Conservation (phyloP, 2,797 vertebrate genomes). For the Notamacropus eugenii region DNA sequence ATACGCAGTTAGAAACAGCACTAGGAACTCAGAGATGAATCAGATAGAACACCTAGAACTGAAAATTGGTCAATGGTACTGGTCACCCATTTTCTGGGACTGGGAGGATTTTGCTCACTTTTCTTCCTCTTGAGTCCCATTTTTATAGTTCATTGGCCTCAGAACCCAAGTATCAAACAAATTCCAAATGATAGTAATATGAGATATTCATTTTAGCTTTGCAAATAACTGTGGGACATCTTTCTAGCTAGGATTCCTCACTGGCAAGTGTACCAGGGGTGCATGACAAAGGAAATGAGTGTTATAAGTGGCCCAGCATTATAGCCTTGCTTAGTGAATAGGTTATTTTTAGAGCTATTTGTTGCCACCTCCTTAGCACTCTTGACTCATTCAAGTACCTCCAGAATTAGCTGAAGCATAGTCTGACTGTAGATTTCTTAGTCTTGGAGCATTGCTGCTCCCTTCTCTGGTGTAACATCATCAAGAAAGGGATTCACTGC, state of each 20-base stretch:
- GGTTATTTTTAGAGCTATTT: neutral
- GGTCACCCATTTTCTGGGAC: neutral
- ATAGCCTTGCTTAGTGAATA: accelerated
- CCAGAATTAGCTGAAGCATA: neutral
- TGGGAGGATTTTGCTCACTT: neutral
- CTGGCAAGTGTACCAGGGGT: accelerated
- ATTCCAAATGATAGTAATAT: neutral
- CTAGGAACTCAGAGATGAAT: neutral
- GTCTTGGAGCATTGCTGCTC: neutral
- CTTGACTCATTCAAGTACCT: neutral
- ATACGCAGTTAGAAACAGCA: neutral
- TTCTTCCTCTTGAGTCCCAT: neutral
- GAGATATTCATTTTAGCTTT: neutral
- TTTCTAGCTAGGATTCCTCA: neutral
- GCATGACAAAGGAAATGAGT: neutral
- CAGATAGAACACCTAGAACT: neutral
- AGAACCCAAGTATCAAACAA: neutral
- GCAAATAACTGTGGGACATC: neutral
- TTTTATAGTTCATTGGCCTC: neutral
- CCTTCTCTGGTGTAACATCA: neutral
- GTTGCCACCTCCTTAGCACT: accelerated
- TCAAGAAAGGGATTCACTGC: accelerated
- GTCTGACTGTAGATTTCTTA: neutral
- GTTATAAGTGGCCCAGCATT: neutral
- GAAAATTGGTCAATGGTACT: neutral